Evolutionary conservation across 1,140 invertebrate species (phyloP), one percentile per base, ranked within the genome.

Genomic region (Patella vulgata): DNA sequence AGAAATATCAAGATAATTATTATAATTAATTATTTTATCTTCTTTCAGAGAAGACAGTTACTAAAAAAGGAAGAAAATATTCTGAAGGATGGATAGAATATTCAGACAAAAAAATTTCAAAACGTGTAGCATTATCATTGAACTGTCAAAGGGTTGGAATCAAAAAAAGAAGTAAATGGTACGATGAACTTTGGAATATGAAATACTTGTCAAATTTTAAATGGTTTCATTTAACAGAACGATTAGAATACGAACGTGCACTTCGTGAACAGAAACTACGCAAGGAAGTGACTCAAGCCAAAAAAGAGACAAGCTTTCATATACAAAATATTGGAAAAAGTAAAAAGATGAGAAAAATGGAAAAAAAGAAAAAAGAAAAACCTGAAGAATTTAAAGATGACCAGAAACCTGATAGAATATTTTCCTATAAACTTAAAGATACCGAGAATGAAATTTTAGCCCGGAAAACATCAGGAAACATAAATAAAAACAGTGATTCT

Each of bases 1-100:
- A n/a, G n/a, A n/a, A n/a, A n/a, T n/a, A n/a, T n/a, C n/a, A n/a
- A n/a, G n/a, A n/a, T n/a, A n/a, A n/a, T n/a, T n/a, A n/a, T n/a
- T n/a, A n/a, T n/a, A n/a, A n/a, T n/a, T 19, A 27, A 14, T 43
- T 52, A 2, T 44, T 59, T 50, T 68, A 48, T 52, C 59, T 54
- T 43, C 53, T 69, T 70, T 33, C 71, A 82, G 80, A 73, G 12
- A 78, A 78, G 68, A 67, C 60, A 19, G 67, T 58, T 30, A 66
- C 74, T 14, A 87, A 63, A 86, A 88, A 75, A 64, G 69, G 69
- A 83, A 89, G 77, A 28, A 65, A 75, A 28, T 98, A 94, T 73
- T 91, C 90, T 6, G 96, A 99, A 88, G 96, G 96, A 25, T 98
- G 96, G 96, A 87, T 99, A 2, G 96, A 99, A 84, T 98, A 97